Evolutionary conservation across 2,113 vertebrate species (phyloP).

Genomic region (Oreochromis spilurus): DNA sequence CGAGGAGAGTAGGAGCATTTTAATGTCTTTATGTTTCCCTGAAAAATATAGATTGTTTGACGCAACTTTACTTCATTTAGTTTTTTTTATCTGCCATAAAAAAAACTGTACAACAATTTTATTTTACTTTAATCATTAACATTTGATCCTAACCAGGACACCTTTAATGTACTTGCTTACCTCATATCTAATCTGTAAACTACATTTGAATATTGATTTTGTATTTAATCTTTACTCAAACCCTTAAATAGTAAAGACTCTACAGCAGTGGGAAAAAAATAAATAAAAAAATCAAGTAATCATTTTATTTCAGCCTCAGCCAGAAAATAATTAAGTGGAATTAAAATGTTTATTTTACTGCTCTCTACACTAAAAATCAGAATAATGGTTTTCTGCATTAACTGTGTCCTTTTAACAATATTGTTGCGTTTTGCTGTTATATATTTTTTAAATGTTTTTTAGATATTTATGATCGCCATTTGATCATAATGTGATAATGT

Average conservation of each 20-base stretch:
- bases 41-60: background rate
- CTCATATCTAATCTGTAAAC: background rate
- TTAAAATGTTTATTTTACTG: background rate
- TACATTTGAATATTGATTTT: background rate
- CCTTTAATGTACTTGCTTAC: background rate
- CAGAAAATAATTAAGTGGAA: background rate
- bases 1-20: background rate
- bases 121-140: background rate
- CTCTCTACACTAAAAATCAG: background rate
- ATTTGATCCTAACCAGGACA: background rate
- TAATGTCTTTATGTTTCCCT: background rate
- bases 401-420: background rate
- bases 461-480: background rate
- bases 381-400: background rate
- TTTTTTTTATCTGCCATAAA: rapidly evolving
- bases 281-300: too few relatives aligned
- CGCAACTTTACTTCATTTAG: background rate
- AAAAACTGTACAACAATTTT: background rate
- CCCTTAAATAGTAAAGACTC: background rate
- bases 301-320: background rate
- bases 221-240: background rate
- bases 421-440: background rate
- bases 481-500: background rate
- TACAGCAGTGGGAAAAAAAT: background rate
- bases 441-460: rapidly evolving